Base-by-base conservation (phyloP, 2,113 vertebrate genomes). In the Amblyopsis rosae region DNA sequence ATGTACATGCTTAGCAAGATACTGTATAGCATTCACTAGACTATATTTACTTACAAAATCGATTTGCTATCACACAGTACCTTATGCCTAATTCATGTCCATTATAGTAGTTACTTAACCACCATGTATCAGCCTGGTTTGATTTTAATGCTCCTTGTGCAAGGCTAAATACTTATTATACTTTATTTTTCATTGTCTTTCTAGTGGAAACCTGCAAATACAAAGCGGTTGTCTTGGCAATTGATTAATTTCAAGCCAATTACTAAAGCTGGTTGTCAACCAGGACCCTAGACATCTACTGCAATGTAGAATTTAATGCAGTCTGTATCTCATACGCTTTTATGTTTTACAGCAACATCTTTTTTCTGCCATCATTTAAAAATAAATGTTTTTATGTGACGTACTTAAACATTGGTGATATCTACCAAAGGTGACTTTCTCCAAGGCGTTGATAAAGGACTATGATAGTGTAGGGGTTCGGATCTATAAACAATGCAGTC, bases 231-330 rank as follows among this genome's bases (percentile, higher is more conserved):
- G 71, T 11, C 69, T 48, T 33, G 57, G 60, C 61, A 75, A 53
- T 26, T 86, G 69, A 86, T 87, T 88, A 81, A 88, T 86, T 87
- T 56, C 49, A 1, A 64, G 63, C 19, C 76, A 60, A 41, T 41
- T 41, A 41, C 35, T 41, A 6, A 41, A 41, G 35, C 35, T 8
- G 4, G 35, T 26, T 26, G 26, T 26, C 26, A 26, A 26, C 26
- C 26, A 41, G 35, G 35, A 41, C 35, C 5, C 35, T 41, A 41
- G 7, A 41, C 35, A 41, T 41, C 35, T 5, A 41, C 35, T 41
- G 35, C 35, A 41, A 41, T 41, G 35, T 41, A 41, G 35, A 41
- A 41, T 7, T 41, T 41, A 41, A 41, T 41, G 6, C 35, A 41
- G 35, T 5, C 35, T 41, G 4, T 41, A 41, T 41, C 35, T 41